These are phyloP conservation scores for Chironex yamaguchii DNA, from an alignment of 30 jellyfish, hydroid and myxozoan species.

Conservation along the genomic window DNA sequence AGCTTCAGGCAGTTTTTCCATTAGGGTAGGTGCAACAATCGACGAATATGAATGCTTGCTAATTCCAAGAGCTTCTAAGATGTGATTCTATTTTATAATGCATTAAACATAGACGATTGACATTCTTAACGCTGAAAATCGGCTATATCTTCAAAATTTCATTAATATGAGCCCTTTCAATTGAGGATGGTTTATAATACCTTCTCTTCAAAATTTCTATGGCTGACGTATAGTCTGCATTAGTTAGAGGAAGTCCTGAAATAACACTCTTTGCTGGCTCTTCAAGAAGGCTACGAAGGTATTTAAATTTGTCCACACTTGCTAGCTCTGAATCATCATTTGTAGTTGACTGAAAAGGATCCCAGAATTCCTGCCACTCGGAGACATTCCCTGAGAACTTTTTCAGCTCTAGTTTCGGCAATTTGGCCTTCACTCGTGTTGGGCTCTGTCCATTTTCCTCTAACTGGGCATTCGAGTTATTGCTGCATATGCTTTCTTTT, in stretches of 20 bases:
- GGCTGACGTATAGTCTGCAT: conserved; percentile 36
- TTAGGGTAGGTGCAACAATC: conserved; percentile 33
- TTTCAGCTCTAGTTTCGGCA: conserved; percentile 23
- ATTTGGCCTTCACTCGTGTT: background rate
- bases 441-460: too few relatives aligned
- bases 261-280: conserved; percentile 61
- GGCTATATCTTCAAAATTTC: conserved; percentile 27
- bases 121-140: conserved; percentile 42
- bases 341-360: conserved; percentile 22
- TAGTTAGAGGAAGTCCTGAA: conserved; percentile 57
- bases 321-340: conserved; percentile 46
- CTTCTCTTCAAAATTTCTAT: conserved; percentile 27
- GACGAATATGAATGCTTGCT: conserved; percentile 21
- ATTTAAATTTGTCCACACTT: conserved; percentile 33
- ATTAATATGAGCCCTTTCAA: conserved; percentile 64
- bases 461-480: too few relatives aligned
- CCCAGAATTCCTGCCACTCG: conserved; percentile 62
- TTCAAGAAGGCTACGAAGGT: conserved; percentile 20
- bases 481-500: too few relatives aligned
- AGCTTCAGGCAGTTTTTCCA: conserved; percentile 59
- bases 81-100: conserved; percentile 64
- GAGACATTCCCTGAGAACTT: conserved; percentile 37
- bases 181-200: conserved; percentile 37
- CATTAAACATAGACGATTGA: conserved; percentile 16
- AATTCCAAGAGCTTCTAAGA: conserved; percentile 54